Evolutionary conservation across 2,113 vertebrate species (phyloP), one percentile per base, ranked within the genome.

Genomic region (Ifrita kowaldi): DNA sequence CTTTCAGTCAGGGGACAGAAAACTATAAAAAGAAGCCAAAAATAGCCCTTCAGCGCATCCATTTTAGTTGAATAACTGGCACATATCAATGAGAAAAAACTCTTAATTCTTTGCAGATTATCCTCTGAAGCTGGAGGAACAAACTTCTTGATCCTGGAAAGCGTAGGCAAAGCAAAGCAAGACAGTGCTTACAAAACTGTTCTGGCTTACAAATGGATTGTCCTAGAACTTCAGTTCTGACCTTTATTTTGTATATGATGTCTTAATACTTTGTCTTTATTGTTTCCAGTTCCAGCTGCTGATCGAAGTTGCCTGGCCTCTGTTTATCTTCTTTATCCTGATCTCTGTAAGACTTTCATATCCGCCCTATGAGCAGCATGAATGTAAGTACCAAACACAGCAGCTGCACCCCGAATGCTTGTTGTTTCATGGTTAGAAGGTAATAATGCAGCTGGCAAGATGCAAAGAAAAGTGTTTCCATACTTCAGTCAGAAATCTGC

Each of bases 301-400:
- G 97, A 97, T 99, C 13, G 99, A 99, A 97, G 98, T 99, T 75
- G 95, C 98, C 73, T 99, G 99, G 99, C 99, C 99, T 44, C 98
- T 99, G 8, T 98, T 99, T 93, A 99, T 99, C 98, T 99, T 99
- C 98, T 99, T 99, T 97, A 99, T 99, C 97, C 97, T 99, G 97
- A 99, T 99, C 80, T 98, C 98, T 13, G 99, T 99, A 85, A 98
- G 99, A 79, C 96, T 99, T 50, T 98, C 98, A 96, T 99, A 99
- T 96, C 99, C 99, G 11, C 99, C 99, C 6, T 99, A 99, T 1
- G 99, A 99, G 79, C 99, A 99, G 91, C 99, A 99, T 96, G 99
- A 99, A 97, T 99, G 99, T 99, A 97, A 99, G 99, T 99, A 97
- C 30, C 44, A 41, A 86, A 50, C 9, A 20, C 7, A 84, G 49